Conservation (phyloP, 2,797 vertebrate species). For the Carapus acus region DNA sequence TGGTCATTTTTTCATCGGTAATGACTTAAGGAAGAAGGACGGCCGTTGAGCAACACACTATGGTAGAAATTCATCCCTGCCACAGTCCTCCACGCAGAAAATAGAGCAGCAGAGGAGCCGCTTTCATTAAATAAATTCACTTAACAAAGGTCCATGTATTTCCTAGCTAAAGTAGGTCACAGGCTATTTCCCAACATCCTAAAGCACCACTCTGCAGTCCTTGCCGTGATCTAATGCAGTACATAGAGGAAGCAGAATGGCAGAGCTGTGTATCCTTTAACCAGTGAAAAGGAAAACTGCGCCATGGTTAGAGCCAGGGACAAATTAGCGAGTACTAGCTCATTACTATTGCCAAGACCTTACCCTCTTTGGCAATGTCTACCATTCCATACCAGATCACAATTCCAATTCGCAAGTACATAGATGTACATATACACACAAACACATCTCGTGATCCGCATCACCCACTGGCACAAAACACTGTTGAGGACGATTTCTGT, state of each 20-base stretch:
- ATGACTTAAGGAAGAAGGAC: too few relatives aligned
- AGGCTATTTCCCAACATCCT: constrained; percentile 35
- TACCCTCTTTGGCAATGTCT: constrained; percentile 18
- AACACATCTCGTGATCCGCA: too few relatives aligned
- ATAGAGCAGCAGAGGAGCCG: constrained; percentile 12
- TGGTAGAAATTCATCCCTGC: too few relatives aligned
- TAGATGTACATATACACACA: too few relatives aligned
- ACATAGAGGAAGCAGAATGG: constrained; percentile 25
- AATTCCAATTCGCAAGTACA: too few relatives aligned
- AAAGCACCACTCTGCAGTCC: constrained; percentile 45
- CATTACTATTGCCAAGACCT: constrained; percentile 36
- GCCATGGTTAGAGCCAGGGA: constrained; percentile 42
- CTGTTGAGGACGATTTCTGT: too few relatives aligned
- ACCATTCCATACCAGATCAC: too few relatives aligned
- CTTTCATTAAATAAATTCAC: constrained; percentile 49
- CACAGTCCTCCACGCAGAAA: constrained; percentile 14
- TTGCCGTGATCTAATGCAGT: constrained; percentile 35
- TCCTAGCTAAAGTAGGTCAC: constrained; percentile 44
- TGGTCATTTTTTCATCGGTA: too few relatives aligned
- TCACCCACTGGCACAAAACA: too few relatives aligned
- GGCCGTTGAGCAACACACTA: neutral
- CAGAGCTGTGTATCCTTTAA: constrained; percentile 30
- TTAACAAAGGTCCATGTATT: constrained; percentile 40
- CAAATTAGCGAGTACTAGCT: constrained; percentile 56
- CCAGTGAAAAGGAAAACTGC: constrained; percentile 35